Percentiles rank a stretch among this genome's conserved stretches.
These are phyloP conservation scores for Dendrolimus houi DNA, from an alignment of 2,888 invertebrate species.

Conservation along the genomic window DNA sequence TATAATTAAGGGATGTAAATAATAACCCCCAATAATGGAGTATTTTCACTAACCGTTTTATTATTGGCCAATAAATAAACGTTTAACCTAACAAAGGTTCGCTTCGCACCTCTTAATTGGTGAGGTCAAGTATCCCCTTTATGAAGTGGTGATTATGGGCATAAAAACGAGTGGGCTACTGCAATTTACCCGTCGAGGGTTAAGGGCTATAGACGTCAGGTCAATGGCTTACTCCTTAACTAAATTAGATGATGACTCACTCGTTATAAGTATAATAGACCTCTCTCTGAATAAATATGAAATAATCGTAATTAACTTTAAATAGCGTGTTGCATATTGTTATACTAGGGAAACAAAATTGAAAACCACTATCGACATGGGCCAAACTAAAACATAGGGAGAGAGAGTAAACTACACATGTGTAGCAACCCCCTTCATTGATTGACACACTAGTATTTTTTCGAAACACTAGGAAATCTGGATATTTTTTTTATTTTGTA, in stretches of 20 bases:
- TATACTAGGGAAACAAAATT: too few species aligned
- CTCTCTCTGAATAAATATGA: too few species aligned
- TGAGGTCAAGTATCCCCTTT: slow-evolving; percentile 10
- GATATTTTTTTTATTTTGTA: too few species aligned
- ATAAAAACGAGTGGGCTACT: slow-evolving; percentile 28
- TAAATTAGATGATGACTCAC: slow-evolving; percentile 19
- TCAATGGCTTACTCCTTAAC: slow-evolving; percentile 25
- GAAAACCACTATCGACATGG: too few species aligned
- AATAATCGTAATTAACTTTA: too few species aligned
- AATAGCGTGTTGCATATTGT: too few species aligned
- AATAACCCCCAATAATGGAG: too few species aligned
- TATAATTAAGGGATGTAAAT: slow-evolving; percentile 8
- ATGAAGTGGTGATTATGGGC: slow-evolving; percentile 17
- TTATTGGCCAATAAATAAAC: not conserved
- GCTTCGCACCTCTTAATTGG: not conserved
- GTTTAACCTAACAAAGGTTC: not conserved
- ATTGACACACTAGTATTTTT: too few species aligned
- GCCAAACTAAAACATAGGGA: too few species aligned
- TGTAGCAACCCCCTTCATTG: too few species aligned
- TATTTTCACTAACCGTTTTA: not conserved
- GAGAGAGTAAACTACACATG: too few species aligned
- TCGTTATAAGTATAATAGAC: not conserved
- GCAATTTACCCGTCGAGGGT: slow-evolving; percentile 25
- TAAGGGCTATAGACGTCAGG: slow-evolving; percentile 21
- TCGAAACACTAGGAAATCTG: too few species aligned